Conservation (phyloP, 2,888 invertebrate species). For the Platycnemis pennipes region DNA sequence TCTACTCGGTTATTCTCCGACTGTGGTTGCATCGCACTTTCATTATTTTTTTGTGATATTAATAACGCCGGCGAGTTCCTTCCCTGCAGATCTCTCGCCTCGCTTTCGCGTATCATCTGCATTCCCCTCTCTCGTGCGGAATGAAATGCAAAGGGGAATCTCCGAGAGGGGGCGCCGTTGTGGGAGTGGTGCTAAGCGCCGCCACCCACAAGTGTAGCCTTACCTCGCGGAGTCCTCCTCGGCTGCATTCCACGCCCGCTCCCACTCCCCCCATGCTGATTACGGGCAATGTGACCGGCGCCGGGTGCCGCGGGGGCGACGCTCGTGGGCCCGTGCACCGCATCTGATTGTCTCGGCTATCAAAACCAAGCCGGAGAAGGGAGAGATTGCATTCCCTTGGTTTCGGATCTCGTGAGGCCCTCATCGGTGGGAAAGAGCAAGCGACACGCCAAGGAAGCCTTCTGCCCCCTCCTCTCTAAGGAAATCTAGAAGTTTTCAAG, state of each 20-base stretch:
- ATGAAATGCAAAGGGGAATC: background rate
- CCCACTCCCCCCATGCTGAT: conserved; percentile 26
- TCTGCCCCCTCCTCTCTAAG: too few relatives aligned
- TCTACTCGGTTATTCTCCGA: too few relatives aligned
- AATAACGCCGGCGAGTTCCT: background rate
- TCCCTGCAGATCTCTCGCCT: background rate
- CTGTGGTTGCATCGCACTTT: too few relatives aligned
- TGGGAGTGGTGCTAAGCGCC: background rate
- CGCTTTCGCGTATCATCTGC: background rate
- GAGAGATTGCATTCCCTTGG: background rate
- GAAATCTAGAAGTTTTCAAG: too few relatives aligned
- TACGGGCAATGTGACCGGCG: background rate
- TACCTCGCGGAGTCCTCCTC: conserved; percentile 2
- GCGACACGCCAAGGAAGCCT: too few relatives aligned
- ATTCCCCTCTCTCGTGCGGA: background rate
- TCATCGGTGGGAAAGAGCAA: too few relatives aligned
- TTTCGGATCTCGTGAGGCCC: too few relatives aligned
- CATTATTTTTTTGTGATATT: too few relatives aligned
- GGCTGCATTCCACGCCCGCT: background rate
- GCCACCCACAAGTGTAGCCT: conserved; percentile 16
- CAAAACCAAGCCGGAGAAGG: background rate
- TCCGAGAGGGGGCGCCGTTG: background rate
- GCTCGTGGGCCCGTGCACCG: background rate
- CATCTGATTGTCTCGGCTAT: background rate
- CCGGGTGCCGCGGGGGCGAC: background rate